Evolutionary conservation across 2,113 vertebrate genomes (phyloP).

Genomic region (Pavo muticus): DNA sequence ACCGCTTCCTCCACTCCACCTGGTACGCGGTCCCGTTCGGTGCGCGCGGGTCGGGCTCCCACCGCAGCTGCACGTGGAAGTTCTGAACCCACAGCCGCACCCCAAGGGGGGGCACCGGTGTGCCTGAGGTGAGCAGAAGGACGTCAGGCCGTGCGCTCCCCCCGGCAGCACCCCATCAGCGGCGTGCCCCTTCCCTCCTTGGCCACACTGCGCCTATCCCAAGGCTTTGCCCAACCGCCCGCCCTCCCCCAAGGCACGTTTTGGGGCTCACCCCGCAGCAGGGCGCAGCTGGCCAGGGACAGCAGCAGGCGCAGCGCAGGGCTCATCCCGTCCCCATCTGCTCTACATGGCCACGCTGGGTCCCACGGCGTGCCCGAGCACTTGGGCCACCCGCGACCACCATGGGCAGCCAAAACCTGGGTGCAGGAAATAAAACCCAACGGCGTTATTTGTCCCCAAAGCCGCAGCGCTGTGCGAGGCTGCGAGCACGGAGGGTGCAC

Average conservation of each 20-base stretch:
- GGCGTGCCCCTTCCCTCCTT: not conserved
- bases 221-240: not conserved
- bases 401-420: not conserved
- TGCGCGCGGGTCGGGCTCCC: not conserved
- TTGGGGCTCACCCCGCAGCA: conserved; percentile 24
- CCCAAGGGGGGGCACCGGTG: accelerated
- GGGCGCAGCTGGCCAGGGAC: not conserved
- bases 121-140: not conserved
- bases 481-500: accelerated
- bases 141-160: accelerated
- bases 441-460: not conserved
- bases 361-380: accelerated
- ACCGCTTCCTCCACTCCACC: conserved; percentile 47
- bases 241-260: not conserved
- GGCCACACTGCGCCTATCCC: accelerated
- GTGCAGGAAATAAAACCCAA: no score
- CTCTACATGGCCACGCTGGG: accelerated
- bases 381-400: not conserved
- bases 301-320: not conserved
- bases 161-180: not conserved
- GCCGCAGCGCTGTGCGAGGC: accelerated
- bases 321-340: conserved; percentile 30
- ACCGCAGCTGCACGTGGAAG: not conserved
- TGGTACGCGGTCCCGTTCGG: not conserved
- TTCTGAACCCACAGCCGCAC: conserved; percentile 59